Evolutionary conservation across 2,888 invertebrate genomes (phyloP).

Genomic region (Tridacna crocea): DNA sequence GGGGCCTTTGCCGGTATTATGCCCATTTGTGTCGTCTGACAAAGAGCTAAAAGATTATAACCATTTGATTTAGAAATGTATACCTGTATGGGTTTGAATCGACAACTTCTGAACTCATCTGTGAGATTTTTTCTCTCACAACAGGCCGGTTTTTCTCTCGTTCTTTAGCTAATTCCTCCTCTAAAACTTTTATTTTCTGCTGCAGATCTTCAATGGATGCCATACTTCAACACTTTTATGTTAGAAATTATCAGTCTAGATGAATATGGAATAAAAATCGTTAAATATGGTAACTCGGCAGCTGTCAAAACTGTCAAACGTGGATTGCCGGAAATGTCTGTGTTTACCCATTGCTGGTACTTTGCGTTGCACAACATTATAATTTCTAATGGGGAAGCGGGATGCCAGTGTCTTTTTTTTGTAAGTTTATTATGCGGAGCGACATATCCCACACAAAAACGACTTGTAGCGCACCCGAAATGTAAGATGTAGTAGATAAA

Average conservation of each 20-base stretch:
- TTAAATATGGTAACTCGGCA: background rate
- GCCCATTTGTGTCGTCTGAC: too few relatives aligned
- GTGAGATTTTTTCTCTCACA: slow-evolving; percentile 89
- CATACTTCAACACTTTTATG: slow-evolving; percentile 52
- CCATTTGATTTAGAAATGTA: background rate
- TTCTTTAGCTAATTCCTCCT: slow-evolving; percentile 82
- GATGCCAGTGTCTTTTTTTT: too few relatives aligned
- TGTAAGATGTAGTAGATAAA: too few relatives aligned
- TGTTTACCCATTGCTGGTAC: background rate
- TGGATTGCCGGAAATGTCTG: slow-evolving; percentile 11
- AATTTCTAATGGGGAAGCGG: background rate
- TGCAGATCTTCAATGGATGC: slow-evolving; percentile 87
- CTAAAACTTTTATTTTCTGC: slow-evolving; percentile 86
- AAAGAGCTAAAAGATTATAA: background rate
- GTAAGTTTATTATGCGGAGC: background rate
- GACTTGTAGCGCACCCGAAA: too few relatives aligned
- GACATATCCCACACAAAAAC: too few relatives aligned
- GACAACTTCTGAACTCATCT: slow-evolving; percentile 98
- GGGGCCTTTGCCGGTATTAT: too few relatives aligned
- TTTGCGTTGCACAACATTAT: too few relatives aligned
- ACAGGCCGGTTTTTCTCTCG: slow-evolving; percentile 66
- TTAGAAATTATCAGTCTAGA: background rate
- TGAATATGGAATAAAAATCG: background rate
- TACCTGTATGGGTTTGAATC: slow-evolving; percentile 99
- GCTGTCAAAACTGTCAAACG: slow-evolving; percentile 14